Evolutionary conservation across 2,113 vertebrate species (phyloP).

Genomic region (Xiphophorus couchianus): DNA sequence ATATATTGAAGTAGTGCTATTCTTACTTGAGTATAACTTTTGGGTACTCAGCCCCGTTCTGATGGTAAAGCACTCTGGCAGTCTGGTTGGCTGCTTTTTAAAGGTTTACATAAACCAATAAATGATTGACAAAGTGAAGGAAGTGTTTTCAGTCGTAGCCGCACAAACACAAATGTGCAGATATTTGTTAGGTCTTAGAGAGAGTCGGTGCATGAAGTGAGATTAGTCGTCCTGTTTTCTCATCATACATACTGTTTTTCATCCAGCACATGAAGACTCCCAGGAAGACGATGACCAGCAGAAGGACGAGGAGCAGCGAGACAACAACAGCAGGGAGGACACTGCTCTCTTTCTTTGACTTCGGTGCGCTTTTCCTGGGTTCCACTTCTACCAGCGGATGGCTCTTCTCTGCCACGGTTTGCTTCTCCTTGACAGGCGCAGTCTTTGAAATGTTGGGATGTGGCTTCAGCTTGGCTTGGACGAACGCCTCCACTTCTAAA

Average conservation of each 20-base stretch:
- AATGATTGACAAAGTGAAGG: too few relatives aligned
- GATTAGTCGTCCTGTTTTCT: slow-evolving; percentile 51
- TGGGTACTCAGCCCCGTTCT: too few relatives aligned
- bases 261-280: slow-evolving; percentile 89
- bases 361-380: slow-evolving; percentile 73
- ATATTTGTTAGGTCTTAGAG: too few relatives aligned
- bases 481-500: slow-evolving; percentile 85
- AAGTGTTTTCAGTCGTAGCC: too few relatives aligned
- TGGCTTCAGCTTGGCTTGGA: slow-evolving; percentile 84
- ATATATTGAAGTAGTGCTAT: too few relatives aligned
- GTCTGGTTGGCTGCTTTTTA: too few relatives aligned
- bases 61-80: too few relatives aligned
- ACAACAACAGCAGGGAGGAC: slow-evolving; percentile 87
- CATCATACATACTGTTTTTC: slow-evolving; percentile 85
- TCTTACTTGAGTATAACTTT: too few relatives aligned
- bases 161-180: too few relatives aligned
- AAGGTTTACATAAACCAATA: too few relatives aligned
- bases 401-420: slow-evolving; percentile 9
- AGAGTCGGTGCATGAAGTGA: too few relatives aligned
- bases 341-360: slow-evolving; percentile 71
- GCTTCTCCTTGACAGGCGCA: slow-evolving; percentile 54
- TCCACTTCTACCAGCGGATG: slow-evolving; percentile 28
- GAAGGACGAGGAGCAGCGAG: slow-evolving; percentile 88
- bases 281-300: slow-evolving; percentile 85
- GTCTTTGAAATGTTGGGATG: slow-evolving; percentile 75